Evolutionary conservation across 2,888 invertebrate genomes (phyloP).

Genomic region (Ornithoptera alexandrae): DNA sequence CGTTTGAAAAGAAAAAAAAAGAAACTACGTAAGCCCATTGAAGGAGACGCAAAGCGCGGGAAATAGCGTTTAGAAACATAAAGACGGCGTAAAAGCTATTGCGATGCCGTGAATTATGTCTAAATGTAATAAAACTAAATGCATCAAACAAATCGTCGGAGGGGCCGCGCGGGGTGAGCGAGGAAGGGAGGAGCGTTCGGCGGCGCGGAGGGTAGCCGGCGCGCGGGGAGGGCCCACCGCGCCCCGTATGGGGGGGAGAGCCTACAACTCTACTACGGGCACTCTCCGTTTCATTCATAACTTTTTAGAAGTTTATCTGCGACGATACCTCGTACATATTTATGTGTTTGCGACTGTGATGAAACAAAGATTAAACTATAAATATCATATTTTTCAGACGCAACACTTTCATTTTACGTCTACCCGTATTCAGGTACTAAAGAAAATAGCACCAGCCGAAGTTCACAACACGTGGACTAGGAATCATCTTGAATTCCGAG

Average conservation of each 20-base stretch:
- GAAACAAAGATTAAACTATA: slow-evolving; percentile 53
- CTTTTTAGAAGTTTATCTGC: slow-evolving; percentile 80
- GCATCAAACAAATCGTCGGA: slow-evolving; percentile 70
- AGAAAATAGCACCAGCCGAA: too few relatives aligned
- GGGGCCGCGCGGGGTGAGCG: slow-evolving; percentile 42
- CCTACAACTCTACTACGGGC: slow-evolving; percentile 76
- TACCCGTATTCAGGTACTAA: too few relatives aligned
- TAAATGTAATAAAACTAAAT: slow-evolving; percentile 75
- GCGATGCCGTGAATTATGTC: slow-evolving; percentile 61
- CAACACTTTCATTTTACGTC: background rate
- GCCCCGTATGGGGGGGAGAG: slow-evolving; percentile 40
- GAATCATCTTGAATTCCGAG: too few relatives aligned
- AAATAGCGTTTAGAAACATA: slow-evolving; percentile 31
- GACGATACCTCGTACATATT: slow-evolving; percentile 77
- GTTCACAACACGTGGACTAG: too few relatives aligned
- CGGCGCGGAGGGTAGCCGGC: slow-evolving; percentile 35
- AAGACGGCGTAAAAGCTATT: slow-evolving; percentile 35
- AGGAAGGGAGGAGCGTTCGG: slow-evolving; percentile 31
- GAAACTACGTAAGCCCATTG: slow-evolving; percentile 3
- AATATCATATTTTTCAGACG: slow-evolving; percentile 13
- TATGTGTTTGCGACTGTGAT: slow-evolving; percentile 73
- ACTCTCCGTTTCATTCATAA: slow-evolving; percentile 81
- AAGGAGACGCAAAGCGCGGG: slow-evolving; percentile 1
- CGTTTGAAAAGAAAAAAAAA: background rate
- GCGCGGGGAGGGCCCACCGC: slow-evolving; percentile 32